phyloP scores from a whole-genome alignment of 2,888 invertebrate species.

The Andrena chrysosceles region DNA sequence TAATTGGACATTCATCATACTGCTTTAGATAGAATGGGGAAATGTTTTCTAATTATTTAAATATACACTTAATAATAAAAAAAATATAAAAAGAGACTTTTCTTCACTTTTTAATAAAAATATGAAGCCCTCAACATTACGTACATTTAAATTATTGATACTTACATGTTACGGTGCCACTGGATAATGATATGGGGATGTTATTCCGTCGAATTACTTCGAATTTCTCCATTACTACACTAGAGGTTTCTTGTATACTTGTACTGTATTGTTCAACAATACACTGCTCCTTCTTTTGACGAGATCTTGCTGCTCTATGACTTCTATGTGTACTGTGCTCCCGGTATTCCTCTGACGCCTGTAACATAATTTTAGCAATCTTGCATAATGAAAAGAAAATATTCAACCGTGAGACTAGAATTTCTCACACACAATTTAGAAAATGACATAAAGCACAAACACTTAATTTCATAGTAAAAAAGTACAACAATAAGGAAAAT shows the following conservation, averaged over 20 bases:
- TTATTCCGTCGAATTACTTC: slow-evolving; percentile 83
- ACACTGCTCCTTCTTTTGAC: slow-evolving; percentile 77
- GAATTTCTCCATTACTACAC: slow-evolving; percentile 78
- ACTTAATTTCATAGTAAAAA: too few species aligned
- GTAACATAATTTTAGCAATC: slow-evolving; percentile 45
- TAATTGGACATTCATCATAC: too few species aligned
- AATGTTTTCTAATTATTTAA: too few species aligned
- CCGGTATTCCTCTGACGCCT: slow-evolving; percentile 84
- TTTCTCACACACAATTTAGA: too few species aligned
- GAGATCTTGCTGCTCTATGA: slow-evolving; percentile 76
- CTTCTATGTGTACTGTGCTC: slow-evolving; percentile 82
- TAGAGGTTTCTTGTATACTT: slow-evolving; percentile 78
- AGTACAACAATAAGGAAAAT: too few species aligned
- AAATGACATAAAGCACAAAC: too few species aligned
- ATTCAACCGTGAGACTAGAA: neutral
- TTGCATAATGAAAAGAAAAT: neutral
- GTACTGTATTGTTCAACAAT: slow-evolving; percentile 79
- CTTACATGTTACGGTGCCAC: slow-evolving; percentile 85
- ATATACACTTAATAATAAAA: too few species aligned
- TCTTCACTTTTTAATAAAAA: too few species aligned
- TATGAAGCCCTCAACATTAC: too few species aligned
- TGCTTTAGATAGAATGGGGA: too few species aligned
- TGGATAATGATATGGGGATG: slow-evolving; percentile 85
- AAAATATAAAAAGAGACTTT: too few species aligned
- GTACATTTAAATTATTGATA: slow-evolving; percentile 26